phyloP scores from a whole-genome alignment of 1,140 invertebrate genomes.

The Ceratina japonica region DNA sequence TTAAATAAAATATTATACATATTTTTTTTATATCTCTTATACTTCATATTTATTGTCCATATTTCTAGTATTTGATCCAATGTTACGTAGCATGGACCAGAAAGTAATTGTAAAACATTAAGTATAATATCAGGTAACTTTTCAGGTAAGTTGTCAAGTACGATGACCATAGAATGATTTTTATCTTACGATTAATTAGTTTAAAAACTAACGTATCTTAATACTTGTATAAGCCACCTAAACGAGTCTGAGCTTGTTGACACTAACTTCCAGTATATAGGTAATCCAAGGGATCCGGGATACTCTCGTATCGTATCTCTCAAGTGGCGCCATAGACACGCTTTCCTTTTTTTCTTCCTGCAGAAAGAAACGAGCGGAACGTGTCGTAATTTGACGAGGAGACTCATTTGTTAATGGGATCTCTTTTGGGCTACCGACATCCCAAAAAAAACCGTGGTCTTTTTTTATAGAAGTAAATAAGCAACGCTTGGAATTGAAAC shows the following conservation, averaged over 20 bases:
- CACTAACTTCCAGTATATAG: conserved; percentile 18
- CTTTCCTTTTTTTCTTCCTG: conserved; percentile 37
- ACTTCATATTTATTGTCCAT: no score
- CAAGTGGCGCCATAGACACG: conserved; percentile 41
- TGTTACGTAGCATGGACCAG: no score
- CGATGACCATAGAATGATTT: background rate
- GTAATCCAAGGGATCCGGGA: conserved; percentile 36
- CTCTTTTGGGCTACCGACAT: background rate
- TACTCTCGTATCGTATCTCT: conserved; percentile 29
- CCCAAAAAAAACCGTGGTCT: conserved; percentile 24
- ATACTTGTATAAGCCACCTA: no score
- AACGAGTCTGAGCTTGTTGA: conserved; percentile 42
- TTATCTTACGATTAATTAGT: background rate
- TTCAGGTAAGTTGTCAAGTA: no score
- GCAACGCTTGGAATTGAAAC: background rate
- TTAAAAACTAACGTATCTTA: no score
- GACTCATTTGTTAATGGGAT: conserved; percentile 18
- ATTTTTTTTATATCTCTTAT: no score
- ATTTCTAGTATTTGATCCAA: no score
- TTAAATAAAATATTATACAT: no score
- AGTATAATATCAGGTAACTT: no score
- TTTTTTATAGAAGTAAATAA: conserved; percentile 6
- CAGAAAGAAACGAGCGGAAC: conserved; percentile 23
- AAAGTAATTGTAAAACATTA: no score
- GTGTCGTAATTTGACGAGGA: conserved; percentile 34